Base-by-base conservation (phyloP, 2,113 vertebrate species). In the Fregata magnificens region DNA sequence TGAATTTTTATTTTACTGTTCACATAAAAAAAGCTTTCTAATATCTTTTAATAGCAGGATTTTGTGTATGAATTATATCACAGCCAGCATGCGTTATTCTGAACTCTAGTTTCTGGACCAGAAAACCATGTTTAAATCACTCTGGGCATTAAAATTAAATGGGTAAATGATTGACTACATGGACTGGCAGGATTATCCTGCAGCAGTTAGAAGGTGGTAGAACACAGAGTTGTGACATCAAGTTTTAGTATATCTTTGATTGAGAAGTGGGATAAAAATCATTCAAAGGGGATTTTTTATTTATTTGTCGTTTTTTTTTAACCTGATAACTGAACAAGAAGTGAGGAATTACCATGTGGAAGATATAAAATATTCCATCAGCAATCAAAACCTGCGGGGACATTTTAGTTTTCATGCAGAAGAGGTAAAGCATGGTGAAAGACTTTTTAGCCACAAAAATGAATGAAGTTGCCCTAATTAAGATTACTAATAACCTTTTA, bases 11-110 rank as follows among this genome's bases (percentile, higher is more conserved):
- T 93, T 92, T 93, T 93, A 96, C 15, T 84, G 12, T 86, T 95
- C 85, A 87, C 36, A 86, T 90, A 90, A 84, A 97, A 96, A 96
- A 91, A 55, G 9, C 81, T 88, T 88, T 90, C 29, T 74, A 89
- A 44, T 93, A 74, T 65, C 20, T 78, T 78, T 87, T 76, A 83
- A 17, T 59, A 66, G 63, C 63, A 86, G 36, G 36, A 34, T 86
- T 74, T 92, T 85, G 52, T 88, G 28, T 66, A 36, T 78, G 40
- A 94, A 90, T 74, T 91, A 74, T 61, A 19, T 56, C 32, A 49
- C 3, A 6, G 21, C 69, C 40, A 52, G 45, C 29, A 81, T 45
- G 19, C 32, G 40, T 88, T 92, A 88, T 77, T 91, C 62, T 93
- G 66, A 82, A 82, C 36, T 80, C 28, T 14, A 38, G 16, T 82